Evolutionary conservation across 2,888 invertebrate genomes (phyloP).

Genomic region (Trachelus stipa): DNA sequence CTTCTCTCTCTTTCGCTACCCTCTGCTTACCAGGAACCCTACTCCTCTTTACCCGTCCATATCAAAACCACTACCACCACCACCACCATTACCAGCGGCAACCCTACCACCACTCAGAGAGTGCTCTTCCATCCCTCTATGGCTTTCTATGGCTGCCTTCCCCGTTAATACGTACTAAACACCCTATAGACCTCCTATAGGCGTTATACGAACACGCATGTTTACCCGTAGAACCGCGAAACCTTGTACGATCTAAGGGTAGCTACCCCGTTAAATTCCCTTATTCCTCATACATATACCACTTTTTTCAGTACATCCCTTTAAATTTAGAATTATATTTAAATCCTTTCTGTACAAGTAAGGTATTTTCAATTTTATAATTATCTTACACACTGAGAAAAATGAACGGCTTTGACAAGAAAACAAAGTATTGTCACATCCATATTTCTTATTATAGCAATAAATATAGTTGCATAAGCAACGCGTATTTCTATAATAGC

Average conservation of each 20-base stretch:
- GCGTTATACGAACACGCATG: constrained; percentile 49
- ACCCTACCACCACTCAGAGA: not conserved
- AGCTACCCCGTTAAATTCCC: not conserved
- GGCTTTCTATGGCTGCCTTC: constrained; percentile 50
- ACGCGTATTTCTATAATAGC: no score
- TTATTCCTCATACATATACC: not conserved
- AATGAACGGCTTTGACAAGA: no score
- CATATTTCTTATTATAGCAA: no score
- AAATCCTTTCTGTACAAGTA: not conserved
- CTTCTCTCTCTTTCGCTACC: constrained; percentile 31
- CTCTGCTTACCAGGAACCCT: not conserved
- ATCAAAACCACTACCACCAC: not conserved
- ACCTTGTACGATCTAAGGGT: not conserved
- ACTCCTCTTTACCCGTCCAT: not conserved
- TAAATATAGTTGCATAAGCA: no score
- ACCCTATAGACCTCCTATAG: constrained; percentile 55
- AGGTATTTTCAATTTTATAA: not conserved
- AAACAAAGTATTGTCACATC: no score
- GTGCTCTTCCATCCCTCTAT: constrained; percentile 25
- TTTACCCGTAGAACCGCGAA: constrained; percentile 47
- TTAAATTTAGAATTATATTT: not conserved
- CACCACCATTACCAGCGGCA: not conserved
- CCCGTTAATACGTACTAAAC: constrained; percentile 64
- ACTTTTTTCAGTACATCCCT: not conserved
- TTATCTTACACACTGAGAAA: not conserved